Conservation (phyloP, 2,888 invertebrate species). For the Parnassius glacialis region DNA sequence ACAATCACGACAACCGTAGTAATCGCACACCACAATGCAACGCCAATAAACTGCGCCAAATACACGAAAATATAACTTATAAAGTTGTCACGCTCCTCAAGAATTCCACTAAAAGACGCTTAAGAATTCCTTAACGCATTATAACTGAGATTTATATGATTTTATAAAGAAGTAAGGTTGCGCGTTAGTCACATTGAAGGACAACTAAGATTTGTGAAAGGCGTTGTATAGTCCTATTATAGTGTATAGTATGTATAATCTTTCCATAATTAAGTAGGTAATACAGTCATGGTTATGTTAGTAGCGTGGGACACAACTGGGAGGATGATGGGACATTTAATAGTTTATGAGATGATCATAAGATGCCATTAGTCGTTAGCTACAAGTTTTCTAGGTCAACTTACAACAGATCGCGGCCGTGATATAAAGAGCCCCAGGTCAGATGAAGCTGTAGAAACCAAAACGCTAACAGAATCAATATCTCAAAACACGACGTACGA, state of each 20-base stretch:
- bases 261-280: constrained; percentile 28
- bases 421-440: no score
- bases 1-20: constrained; percentile 63
- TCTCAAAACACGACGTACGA: no score
- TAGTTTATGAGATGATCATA: no score
- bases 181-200: constrained; percentile 7
- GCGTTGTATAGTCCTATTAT: constrained; percentile 30
- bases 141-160: constrained; percentile 61
- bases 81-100: constrained; percentile 59
- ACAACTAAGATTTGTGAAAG: constrained; percentile 35
- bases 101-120: constrained; percentile 45
- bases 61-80: constrained; percentile 44
- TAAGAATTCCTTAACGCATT: constrained; percentile 45
- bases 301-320: no score
- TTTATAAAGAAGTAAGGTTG: constrained; percentile 51
- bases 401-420: no score
- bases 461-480: no score
- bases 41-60: constrained; percentile 45
- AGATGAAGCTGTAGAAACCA: no score
- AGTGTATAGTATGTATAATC: constrained; percentile 26
- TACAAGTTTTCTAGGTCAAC: no score
- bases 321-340: no score
- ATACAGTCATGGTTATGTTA: no score
- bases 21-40: constrained; percentile 59
- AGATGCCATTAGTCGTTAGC: no score